Evolutionary conservation across 2,113 vertebrate genomes (phyloP), one percentile per base, ranked within the genome.

Genomic region (Phyllopteryx taeniolatus): DNA sequence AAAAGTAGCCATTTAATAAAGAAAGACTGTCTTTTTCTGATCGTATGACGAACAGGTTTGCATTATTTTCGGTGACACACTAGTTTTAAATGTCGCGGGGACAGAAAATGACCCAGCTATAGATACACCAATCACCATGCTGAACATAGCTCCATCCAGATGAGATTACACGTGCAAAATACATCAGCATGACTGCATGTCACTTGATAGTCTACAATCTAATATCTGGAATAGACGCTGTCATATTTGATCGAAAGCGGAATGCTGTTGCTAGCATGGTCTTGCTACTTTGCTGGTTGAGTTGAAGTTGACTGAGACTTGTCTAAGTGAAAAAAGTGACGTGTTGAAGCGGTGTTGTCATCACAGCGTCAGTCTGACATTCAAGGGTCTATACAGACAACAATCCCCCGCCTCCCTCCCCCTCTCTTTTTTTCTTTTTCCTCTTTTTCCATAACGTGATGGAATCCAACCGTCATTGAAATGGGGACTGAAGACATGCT

Each of bases 271-370:
- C 77, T 57, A 59, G 61, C 66, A 53, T 84, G 20, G 53, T 56
- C 53, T 56, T 56, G 53, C 53, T 56, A 19, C 8, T n/a, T 8
- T 9, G 53, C 8, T 59, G 49, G 44, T 53, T 73, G 75, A 82
- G 71, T 68, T 74, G 56, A 67, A 57, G 49, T 65, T 54, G 31
- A 71, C 46, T 47, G 68, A 68, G 31, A 20, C 17, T 44, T 63
- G 59, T 64, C 77, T 56, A 68, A 42, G 67, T 57, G 85, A 87
- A 88, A 90, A 74, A 42, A 71, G 73, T 65, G 73, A 75, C 62
- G 64, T 88, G 86, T 87, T 88, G 78, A 57, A 78, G 75, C 65
- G 67, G 74, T 33, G 80, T 42, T 76, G 79, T 82, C 81, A 78
- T 80, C 73, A 14, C 59, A 15, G 65, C 51, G 35, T 74, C 79